Conservation (phyloP, 2,888 invertebrate species). For the Apamea monoglypha region DNA sequence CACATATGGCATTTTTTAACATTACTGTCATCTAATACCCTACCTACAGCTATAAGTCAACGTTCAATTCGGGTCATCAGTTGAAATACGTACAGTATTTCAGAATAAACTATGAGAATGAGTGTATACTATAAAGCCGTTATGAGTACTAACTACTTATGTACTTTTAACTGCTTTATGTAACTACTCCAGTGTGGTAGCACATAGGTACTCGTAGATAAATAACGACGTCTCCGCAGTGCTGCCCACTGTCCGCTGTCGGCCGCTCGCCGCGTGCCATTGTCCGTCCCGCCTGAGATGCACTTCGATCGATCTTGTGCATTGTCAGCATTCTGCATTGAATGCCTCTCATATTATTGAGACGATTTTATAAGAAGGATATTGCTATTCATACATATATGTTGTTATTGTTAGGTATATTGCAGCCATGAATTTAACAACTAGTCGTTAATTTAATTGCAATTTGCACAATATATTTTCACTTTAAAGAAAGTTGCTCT, state of each 20-base stretch:
- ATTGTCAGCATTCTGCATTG: slow-evolving; percentile 21
- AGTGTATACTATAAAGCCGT: neutral
- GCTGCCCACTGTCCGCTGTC: neutral
- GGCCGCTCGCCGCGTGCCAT: slow-evolving; percentile 3
- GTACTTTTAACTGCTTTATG: neutral
- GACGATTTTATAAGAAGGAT: neutral
- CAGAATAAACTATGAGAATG: neutral
- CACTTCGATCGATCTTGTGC: slow-evolving; percentile 32
- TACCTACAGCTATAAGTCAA: neutral
- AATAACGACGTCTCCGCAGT: slow-evolving; percentile 16
- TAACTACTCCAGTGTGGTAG: neutral
- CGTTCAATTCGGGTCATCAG: neutral
- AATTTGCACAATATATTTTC: slow-evolving; percentile 31
- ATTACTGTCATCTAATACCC: neutral
- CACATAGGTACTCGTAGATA: neutral
- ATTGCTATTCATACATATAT: neutral
- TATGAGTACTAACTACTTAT: neutral
- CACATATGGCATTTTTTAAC: neutral
- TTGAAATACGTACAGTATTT: neutral
- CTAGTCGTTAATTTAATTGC: neutral
- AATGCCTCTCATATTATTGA: slow-evolving; percentile 2
- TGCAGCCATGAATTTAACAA: neutral
- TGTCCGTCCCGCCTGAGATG: slow-evolving; percentile 8
- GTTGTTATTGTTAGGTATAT: neutral
- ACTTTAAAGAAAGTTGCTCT: slow-evolving; percentile 32